These are phyloP conservation scores for Aspidiotus rigidus DNA, from an alignment of 2,888 invertebrate genomes.

Conservation along the genomic window DNA sequence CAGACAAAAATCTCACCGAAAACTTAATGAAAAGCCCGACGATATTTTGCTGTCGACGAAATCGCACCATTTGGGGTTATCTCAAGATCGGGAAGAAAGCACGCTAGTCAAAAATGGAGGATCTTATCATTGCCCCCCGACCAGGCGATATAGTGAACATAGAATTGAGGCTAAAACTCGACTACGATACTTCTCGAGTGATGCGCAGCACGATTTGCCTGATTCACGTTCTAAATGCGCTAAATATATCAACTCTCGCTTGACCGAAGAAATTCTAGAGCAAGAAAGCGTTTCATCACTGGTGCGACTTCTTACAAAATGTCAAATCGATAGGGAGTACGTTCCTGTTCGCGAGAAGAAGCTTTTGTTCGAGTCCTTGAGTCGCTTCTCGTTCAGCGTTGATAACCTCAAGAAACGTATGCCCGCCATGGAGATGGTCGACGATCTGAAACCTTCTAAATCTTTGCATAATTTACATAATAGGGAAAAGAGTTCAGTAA, in stretches of 20 bases:
- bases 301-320: conserved; percentile 36
- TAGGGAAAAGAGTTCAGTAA: not conserved
- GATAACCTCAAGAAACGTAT: conserved; percentile 22
- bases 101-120: too few species aligned
- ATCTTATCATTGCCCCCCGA: too few species aligned
- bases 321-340: conserved; percentile 42
- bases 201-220: conserved; percentile 14
- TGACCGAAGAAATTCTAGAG: conserved; percentile 9
- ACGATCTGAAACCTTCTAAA: not conserved
- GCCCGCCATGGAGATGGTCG: not conserved
- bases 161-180: too few species aligned
- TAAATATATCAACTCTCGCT: not conserved
- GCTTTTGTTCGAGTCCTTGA: conserved; percentile 60
- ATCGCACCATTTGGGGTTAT: too few species aligned
- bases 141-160: too few species aligned
- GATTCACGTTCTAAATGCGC: conserved; percentile 13
- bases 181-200: not conserved
- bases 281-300: conserved; percentile 10
- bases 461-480: conserved; percentile 6
- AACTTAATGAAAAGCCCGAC: not conserved
- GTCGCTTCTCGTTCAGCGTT: conserved; percentile 45
- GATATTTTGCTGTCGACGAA: too few species aligned
- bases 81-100: too few species aligned
- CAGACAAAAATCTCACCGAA: conserved; percentile 6
- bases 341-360: conserved; percentile 62